Percentiles rank a stretch among this genome's conserved stretches.
Evolutionary conservation across 2,113 vertebrate genomes (phyloP).

Genomic region (human (Homo sapiens)): DNA sequence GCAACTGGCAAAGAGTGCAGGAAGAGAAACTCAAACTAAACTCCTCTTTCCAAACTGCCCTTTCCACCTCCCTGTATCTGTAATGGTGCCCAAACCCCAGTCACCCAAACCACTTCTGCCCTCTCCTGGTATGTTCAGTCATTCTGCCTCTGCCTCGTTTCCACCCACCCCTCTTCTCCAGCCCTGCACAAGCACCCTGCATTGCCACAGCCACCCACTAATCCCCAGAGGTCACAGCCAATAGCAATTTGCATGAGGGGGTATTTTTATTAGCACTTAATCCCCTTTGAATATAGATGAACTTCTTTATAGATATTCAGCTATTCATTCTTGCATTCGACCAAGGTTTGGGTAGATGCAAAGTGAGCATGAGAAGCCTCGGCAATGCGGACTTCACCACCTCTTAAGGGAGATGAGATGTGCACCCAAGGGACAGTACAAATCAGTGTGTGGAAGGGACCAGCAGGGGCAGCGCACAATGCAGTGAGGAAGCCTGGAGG

Average conservation of each 20-base stretch:
- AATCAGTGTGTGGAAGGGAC: not conserved
- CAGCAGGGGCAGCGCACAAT: fast-evolving
- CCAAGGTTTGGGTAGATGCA: not conserved
- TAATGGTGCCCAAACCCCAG: no score
- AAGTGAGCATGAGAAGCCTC: not conserved
- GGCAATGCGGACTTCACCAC: not conserved
- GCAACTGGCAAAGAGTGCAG: not conserved
- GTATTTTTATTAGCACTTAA: not conserved
- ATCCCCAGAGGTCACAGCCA: not conserved
- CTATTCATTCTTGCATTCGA: not conserved
- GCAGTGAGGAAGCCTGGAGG: not conserved
- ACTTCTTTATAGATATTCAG: not conserved
- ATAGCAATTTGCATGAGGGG: not conserved
- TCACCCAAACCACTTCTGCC: not conserved
- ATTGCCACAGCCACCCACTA: not conserved
- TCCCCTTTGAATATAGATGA: not conserved
- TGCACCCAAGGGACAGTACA: not conserved
- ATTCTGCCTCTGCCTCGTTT: not conserved
- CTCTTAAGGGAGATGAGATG: not conserved
- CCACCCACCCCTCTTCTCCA: not conserved
- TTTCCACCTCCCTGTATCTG: not conserved
- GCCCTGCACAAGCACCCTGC: not conserved
- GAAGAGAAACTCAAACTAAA: not conserved
- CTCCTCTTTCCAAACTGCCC: not conserved
- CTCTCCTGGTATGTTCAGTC: not conserved